Percentiles rank a stretch among this genome's conserved stretches.
phyloP scores from a whole-genome alignment of 2,113 vertebrate species.

The Tetrax tetrax region DNA sequence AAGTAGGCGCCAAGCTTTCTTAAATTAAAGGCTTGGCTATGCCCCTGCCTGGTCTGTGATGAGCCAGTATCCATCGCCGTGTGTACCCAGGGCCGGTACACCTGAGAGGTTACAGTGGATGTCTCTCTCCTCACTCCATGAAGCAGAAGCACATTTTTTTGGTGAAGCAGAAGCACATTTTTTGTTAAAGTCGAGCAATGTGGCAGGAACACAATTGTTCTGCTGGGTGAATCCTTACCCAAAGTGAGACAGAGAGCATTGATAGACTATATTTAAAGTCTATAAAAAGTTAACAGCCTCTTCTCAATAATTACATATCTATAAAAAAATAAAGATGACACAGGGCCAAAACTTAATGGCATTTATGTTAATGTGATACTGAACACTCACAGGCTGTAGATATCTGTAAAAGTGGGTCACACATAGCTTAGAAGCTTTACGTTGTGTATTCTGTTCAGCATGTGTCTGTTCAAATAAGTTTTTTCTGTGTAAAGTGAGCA shows the following conservation, averaged over 20 bases:
- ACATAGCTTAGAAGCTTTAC: background rate
- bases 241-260: background rate
- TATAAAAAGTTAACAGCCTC: slow-evolving; percentile 65
- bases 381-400: background rate
- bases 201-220: slow-evolving; percentile 13
- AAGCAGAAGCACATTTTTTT: background rate
- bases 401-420: background rate
- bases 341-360: slow-evolving; percentile 45
- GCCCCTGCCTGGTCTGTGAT: rapidly evolving
- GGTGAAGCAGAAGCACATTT: background rate
- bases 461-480: background rate
- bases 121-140: background rate
- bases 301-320: slow-evolving; percentile 66
- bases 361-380: slow-evolving; percentile 51
- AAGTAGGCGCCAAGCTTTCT: background rate
- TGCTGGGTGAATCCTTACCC: background rate
- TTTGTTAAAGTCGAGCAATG: background rate
- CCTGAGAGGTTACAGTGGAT: background rate
- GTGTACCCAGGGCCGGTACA: background rate
- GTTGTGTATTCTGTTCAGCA: background rate
- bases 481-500: background rate
- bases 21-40: background rate
- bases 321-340: slow-evolving; percentile 65
- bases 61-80: background rate
- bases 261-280: slow-evolving; percentile 45